These are phyloP conservation scores for Hipparchia semele DNA, from an alignment of 2,888 invertebrate species.

Conservation along the genomic window DNA sequence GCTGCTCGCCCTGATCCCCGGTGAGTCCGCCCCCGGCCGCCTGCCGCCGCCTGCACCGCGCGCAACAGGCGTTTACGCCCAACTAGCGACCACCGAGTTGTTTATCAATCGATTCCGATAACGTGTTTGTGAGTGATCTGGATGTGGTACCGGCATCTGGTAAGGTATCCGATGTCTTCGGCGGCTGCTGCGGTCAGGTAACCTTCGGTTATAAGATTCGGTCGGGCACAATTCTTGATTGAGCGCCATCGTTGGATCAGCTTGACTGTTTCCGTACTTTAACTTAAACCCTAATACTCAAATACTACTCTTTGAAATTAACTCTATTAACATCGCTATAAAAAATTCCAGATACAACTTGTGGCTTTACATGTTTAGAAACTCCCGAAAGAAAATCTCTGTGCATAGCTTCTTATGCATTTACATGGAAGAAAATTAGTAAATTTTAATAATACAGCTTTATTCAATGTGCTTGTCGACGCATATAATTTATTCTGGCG, in stretches of 20 bases:
- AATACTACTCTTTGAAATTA: background rate
- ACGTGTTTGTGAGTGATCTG: slow-evolving; percentile 72
- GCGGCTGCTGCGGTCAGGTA: slow-evolving; percentile 30
- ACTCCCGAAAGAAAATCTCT: background rate
- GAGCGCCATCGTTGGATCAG: background rate
- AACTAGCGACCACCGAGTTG: slow-evolving; percentile 38
- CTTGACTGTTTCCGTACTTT: background rate
- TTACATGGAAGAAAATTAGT: background rate
- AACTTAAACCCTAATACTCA: background rate
- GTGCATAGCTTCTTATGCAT: background rate
- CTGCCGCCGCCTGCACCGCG: slow-evolving; percentile 39
- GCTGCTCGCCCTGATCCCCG: slow-evolving; percentile 77
- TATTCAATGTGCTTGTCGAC: slow-evolving; percentile 5
- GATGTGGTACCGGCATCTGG: slow-evolving; percentile 37
- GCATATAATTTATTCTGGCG: slow-evolving; percentile 18
- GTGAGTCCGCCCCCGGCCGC: slow-evolving; percentile 64
- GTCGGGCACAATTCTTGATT: background rate
- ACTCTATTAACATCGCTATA: too few species aligned
- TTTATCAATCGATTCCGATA: slow-evolving; percentile 52
- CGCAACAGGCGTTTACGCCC: slow-evolving; percentile 76
- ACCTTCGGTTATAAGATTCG: slow-evolving; percentile 9
- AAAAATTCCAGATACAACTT: background rate
- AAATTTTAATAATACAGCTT: background rate
- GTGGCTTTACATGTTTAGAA: background rate
- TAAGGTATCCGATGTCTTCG: slow-evolving; percentile 26